Base-by-base conservation (phyloP, 2,797 vertebrate genomes). In the Periophthalmus magnuspinnatus region DNA sequence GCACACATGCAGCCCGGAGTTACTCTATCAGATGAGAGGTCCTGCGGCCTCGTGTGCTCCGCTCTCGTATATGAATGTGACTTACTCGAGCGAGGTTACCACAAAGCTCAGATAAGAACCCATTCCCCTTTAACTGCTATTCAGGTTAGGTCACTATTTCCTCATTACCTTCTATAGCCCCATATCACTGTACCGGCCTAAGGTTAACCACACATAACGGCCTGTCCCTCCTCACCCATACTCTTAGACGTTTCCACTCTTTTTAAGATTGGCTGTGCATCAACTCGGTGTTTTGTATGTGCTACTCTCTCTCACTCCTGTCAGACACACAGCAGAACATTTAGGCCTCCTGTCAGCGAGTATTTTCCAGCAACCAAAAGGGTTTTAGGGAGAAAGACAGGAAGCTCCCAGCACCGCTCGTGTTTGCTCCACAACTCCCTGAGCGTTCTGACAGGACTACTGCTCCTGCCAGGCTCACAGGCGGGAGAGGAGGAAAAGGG, bases 401-500 rank as follows among this genome's bases (percentile, higher is more conserved):
- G 87, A 92, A 83, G 86, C 82, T 90, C 81, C 80, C 82, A 84
- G 81, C 85, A 84, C 86, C 85, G 83, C 82, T 83, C 69, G 81
- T 70, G 87, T 86, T 89, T 87, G 81, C 86, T 84, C 41, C 41
- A 45, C 38, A 45, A 45, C 41, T 90, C 85, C 89, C 82, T 78
- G 79, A 87, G 86, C 84, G 85, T 88, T 91, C 90, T 92, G 89
- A 92, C 87, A 84, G 89, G 91, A 88, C 89, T 89, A 90, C 85
- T 87, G 86, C 89, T 91, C 88, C 88, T 90, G 88, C 88, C 90
- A 90, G 84, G 83, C 87, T 87, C 65, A 24, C 70, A 81, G 83
- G 80, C 82, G 63, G 48, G 70, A 33, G 72, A 63, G 61, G 59
- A 67, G 65, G 66, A 67, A 61, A 67, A 69, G 70, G 75, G 67